phyloP scores from a whole-genome alignment of 2,888 invertebrate species.

The Matsumyia berberina region DNA sequence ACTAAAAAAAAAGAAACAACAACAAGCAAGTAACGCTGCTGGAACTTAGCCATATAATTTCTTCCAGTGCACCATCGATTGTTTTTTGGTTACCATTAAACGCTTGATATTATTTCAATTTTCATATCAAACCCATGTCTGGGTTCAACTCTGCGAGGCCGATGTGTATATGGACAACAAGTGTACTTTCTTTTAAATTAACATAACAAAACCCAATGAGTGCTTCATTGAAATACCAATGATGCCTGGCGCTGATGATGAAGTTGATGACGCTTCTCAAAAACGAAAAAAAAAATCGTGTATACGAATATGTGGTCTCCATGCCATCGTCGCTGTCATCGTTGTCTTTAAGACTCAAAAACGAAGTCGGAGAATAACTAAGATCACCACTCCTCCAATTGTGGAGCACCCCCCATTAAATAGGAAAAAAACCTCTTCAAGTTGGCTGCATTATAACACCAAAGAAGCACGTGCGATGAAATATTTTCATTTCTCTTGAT shows the following conservation, averaged over 20 bases:
- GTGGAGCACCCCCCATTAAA: background rate
- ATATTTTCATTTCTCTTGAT: constrained; percentile 12
- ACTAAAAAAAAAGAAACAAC: too few relatives aligned
- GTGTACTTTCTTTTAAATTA: constrained; percentile 63
- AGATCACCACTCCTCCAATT: constrained; percentile 23
- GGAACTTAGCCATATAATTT: too few relatives aligned
- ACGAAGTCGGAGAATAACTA: too few relatives aligned
- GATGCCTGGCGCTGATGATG: constrained; percentile 55
- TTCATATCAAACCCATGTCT: constrained; percentile 45
- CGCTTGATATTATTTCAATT: constrained; percentile 36
- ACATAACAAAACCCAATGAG: constrained; percentile 55
- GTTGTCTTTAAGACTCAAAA: background rate
- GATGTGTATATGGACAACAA: constrained; percentile 37
- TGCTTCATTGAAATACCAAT: constrained; percentile 50
- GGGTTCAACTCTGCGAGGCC: background rate
- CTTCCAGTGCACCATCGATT: constrained; percentile 5
- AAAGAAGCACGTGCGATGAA: constrained; percentile 43
- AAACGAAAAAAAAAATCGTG: background rate
- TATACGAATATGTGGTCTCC: background rate
- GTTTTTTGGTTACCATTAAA: background rate
- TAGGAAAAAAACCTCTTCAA: constrained; percentile 7
- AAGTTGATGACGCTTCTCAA: constrained; percentile 46
- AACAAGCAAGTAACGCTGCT: too few relatives aligned
- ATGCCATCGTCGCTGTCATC: background rate
- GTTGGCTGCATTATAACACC: constrained; percentile 36